Evolutionary conservation across 2,113 vertebrate species (phyloP), one percentile per base, ranked within the genome.

Genomic region (Psilopogon haemacephalus): DNA sequence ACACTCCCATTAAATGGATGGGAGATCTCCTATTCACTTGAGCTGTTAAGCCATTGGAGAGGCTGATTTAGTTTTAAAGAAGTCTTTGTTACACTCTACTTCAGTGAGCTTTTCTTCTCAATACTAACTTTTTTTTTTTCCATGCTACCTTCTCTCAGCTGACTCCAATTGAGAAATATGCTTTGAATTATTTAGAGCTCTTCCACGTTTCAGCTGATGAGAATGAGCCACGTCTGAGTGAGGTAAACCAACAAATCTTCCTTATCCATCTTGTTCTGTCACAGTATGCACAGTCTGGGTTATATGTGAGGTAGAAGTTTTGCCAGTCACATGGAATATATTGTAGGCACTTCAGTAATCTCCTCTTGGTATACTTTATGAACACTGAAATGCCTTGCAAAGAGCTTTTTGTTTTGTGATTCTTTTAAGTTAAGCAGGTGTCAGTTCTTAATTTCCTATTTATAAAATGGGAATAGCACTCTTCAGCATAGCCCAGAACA

Each of bases 121-220:
- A 9, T 78, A 33, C 64, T 92, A 35, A 84, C 23, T 59, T 52
- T 90, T 79, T 56, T 90, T 79, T 56, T 69, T 67, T 12, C 55
- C 38, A 85, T 65, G 69, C n/a, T 92, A 2, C 70, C 3, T 89
- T 76, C 63, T 59, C 80, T 91, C 94, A 99, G 99, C 98, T 99
- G 83, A 99, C 98, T 56, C 99, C 99, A n/a, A 99, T 99, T 89
- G 99, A 99, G 96, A 98, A 97, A 85, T 99, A 99, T 40, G 99
- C 99, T 56, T 97, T 99, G 92, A 98, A 99, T 96, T 99, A 98
- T 88, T 96, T 99, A 92, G 98, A 99, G 92, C 98, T 98, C 88
- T 98, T 98, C 88, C 98, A 99, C 0, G 84, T 96, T 91, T 97
- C 97, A 35, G 52, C 97, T 86, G 93, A 97, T 44, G 94, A 96